Evolutionary conservation across 2,113 vertebrate species (phyloP), one percentile per base, ranked within the genome.

Genomic region (Grantiella picta): DNA sequence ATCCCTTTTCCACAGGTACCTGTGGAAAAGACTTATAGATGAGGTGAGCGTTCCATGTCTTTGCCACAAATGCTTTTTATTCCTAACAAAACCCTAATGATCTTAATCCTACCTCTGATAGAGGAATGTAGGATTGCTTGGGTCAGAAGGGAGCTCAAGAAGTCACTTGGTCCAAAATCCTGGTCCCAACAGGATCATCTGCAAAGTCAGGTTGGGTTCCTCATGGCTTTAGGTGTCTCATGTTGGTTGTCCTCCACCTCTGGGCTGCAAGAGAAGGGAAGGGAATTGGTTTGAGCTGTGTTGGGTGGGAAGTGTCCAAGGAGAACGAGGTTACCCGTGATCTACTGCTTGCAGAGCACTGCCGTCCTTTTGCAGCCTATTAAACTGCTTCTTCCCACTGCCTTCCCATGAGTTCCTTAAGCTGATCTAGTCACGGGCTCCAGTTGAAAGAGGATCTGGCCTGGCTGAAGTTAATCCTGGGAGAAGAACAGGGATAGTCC

Each of bases 31-130:
- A 84, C 89, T 84, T 95, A 38, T 3, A 91, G 77, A 28, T 92
- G 85, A 64, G 53, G 64, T 70, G 65, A 71, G 53, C 42, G 47
- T 92, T 95, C 50, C 49, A 16, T 68, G 16, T 87, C 69, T 90
- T 94, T 94, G 24, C 87, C 65, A 59, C 42, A 87, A 44, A 73
- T 71, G 49, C 47, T 72, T 97, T 89, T 90, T 87, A 35, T 86
- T 86, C 50, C 57, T 68, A 49, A 25, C 33, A 88, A 69, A 45
- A 22, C 7, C 16, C 35, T 11, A 8, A 4, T 18, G 31, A 78
- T 61, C 89, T 84, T 77, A 63, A 54, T 76, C 47, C 14, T 82
- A 11, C 36, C 17, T 66, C 31, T 5, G 2, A 10, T 29, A 36
- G 18, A 81, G 20, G 29, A 69, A n/a, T 0, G 0, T 54, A 9